A percentile compares a stretch with the other conserved stretches of the same genome.
These are phyloP conservation scores for Beris morrisii DNA, from an alignment of 2,888 invertebrate genomes.

Conservation along the genomic window DNA sequence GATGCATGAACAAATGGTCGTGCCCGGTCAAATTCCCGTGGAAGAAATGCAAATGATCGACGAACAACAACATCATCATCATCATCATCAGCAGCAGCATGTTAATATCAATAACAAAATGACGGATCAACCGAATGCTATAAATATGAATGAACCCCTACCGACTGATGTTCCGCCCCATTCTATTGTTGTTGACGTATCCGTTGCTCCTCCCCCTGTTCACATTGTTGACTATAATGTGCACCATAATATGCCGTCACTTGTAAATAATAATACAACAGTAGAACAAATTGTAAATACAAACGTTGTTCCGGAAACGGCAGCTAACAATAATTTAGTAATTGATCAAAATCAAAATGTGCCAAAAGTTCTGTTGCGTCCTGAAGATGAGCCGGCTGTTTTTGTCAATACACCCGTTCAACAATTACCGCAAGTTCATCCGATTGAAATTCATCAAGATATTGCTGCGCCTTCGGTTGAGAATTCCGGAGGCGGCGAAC, in stretches of 20 bases:
- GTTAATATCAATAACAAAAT: conserved; percentile 10
- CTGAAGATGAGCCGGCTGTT: conserved; percentile 11
- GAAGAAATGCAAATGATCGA: conserved; percentile 20
- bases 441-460: conserved; percentile 34
- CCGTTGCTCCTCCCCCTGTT: neutral
- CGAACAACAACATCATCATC: conserved; percentile 22
- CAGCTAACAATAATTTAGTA: conserved; percentile 11
- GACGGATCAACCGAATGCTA: neutral
- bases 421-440: conserved; percentile 17
- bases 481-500: neutral
- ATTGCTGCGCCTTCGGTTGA: conserved; percentile 1
- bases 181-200: neutral
- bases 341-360: conserved; percentile 30
- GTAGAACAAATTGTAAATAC: conserved; percentile 26
- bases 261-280: conserved; percentile 17
- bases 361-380: conserved; percentile 31
- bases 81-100: conserved; percentile 12
- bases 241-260: conserved; percentile 12
- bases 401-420: neutral
- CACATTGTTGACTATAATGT: neutral
- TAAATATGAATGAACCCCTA: neutral
- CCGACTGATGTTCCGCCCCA: neutral
- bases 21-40: conserved; percentile 19
- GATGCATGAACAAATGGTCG: conserved; percentile 24
- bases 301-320: neutral